Base-by-base conservation (phyloP, 2,797 vertebrate species). In the Ataeniobius toweri region DNA sequence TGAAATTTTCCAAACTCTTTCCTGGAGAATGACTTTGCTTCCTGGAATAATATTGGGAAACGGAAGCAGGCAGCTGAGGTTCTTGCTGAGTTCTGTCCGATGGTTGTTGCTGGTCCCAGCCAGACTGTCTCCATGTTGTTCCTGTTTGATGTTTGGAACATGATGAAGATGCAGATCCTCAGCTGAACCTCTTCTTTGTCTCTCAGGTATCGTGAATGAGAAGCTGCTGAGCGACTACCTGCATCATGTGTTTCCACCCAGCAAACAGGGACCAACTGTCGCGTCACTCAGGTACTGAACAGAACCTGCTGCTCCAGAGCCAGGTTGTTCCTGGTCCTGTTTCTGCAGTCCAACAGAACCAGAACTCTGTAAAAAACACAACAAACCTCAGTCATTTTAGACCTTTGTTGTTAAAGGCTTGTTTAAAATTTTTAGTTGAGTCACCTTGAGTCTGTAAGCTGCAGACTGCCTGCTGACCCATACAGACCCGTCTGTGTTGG, bases 191-290 rank as follows among this genome's bases (percentile, higher is more conserved):
- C 53, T 1, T 63, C 0, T 72, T n/a, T 2, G 3, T 84, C 58
- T 50, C 0, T 65, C 88, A 99, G 98, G 98, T 59, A 97, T 99
- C 0, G 97, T 98, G 71, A 97, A 96, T 6, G 97, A 98, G 93
- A 97, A 96, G 89, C 89, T 99, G 72, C 94, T 99, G 88, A 97
- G 96, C 76, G 97, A 98, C 90, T 99, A 97, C 85, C 95, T 99
- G 69, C 94, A 97, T 67, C 96, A 95, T 0, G 71, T 98, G 80
- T 99, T 99, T 79, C 95, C 97, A 67, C 94, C 82, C 50, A 88
- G 93, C 79, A 94, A 93, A 36, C 94, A 83, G 20, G 92, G 79
- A 26, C 93, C 95, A 14, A 76, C 94, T 0, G 87, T 94, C 83
- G 96, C 97, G 77, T 91, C 96, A 4, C 96, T 96, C 96, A 98